Conservation (phyloP, 53 echinoderm and acorn worm genomes). For the Glandiceps talaboti region DNA sequence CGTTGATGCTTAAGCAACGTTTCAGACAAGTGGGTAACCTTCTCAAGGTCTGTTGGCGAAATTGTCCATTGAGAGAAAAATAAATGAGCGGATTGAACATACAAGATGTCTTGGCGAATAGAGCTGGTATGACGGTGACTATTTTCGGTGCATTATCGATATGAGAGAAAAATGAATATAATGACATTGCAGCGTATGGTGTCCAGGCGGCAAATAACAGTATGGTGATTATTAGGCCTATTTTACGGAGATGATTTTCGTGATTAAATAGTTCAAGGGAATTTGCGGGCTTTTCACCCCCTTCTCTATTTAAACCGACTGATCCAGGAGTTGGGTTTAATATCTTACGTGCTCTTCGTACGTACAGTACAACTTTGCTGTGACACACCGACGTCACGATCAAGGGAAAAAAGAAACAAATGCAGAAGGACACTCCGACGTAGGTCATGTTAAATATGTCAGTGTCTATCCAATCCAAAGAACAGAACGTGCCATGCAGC, state of each 20-base stretch:
- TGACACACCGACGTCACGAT: neutral
- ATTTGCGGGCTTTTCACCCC: no score
- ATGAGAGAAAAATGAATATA: neutral
- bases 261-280: no score
- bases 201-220: neutral
- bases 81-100: neutral
- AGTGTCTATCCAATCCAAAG: neutral
- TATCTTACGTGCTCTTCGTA: neutral
- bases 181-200: neutral
- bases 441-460: neutral
- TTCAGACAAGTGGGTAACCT: no score
- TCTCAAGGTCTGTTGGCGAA: neutral
- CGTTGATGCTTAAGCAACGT: no score
- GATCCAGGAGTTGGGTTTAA: no score
- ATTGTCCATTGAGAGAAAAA: neutral
- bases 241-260: neutral
- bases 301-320: no score
- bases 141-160: neutral
- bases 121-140: neutral
- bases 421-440: neutral
- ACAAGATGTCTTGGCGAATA: neutral
- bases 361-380: neutral
- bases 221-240: neutral
- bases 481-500: neutral
- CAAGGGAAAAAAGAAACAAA: neutral